Evolutionary conservation across 1,140 invertebrate species (phyloP).

Genomic region (Drosophila kikkawai): DNA sequence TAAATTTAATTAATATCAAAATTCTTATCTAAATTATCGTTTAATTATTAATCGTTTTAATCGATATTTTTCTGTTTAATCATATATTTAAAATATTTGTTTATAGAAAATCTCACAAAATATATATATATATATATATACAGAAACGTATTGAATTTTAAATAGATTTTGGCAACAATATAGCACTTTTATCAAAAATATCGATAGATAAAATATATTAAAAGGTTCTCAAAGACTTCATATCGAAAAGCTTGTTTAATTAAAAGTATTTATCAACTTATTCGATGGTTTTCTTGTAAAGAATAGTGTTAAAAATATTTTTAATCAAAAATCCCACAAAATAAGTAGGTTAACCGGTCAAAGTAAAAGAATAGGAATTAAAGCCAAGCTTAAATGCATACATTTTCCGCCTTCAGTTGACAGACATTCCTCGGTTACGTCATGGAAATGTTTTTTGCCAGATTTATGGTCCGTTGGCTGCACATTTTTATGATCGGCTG

Average conservation of each 20-base stretch:
- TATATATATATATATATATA: too few species aligned
- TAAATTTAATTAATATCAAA: too few species aligned
- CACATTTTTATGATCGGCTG: conserved; percentile 71
- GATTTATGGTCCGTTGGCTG: conserved; percentile 66
- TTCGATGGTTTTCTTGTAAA: neutral
- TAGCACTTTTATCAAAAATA: too few species aligned
- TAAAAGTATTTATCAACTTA: neutral
- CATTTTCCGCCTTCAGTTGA: conserved; percentile 39
- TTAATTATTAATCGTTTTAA: too few species aligned
- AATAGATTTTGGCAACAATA: too few species aligned
- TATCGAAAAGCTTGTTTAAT: neutral
- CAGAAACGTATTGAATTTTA: too few species aligned
- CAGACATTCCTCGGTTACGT: conserved; percentile 57
- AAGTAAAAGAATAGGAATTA: conserved; percentile 18
- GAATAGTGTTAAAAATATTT: too few species aligned
- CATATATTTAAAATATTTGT: too few species aligned
- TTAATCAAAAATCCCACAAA: neutral
- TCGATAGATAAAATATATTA: too few species aligned
- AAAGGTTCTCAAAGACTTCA: too few species aligned
- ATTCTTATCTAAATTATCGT: too few species aligned
- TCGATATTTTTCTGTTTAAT: neutral
- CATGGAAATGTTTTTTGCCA: conserved; percentile 55
- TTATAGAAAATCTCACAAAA: too few species aligned
- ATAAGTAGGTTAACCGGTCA: neutral
- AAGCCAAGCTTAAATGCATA: conserved; percentile 28